Evolutionary conservation across 1,140 invertebrate genomes (phyloP), one percentile per base, ranked within the genome.

Genomic region (Chironomus striatipennis): DNA sequence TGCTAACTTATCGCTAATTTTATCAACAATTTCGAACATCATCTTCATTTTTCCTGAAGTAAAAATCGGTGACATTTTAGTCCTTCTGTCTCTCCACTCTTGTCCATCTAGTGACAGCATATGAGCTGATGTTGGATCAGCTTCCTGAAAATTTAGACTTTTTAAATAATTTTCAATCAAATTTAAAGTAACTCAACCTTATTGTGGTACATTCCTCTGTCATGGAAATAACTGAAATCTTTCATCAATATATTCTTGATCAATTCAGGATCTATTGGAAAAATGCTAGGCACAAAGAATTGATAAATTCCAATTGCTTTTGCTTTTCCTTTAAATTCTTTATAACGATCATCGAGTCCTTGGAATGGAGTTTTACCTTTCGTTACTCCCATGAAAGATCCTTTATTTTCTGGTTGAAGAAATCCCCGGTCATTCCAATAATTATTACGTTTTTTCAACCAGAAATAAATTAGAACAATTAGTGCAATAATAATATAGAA

Each of bases 41-140:
- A 79, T 80, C 77, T 84, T 87, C 21, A 88, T 78, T 77, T 86
- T 87, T 0, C 81, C 82, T 5, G 84, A 81, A 0, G 84, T 84
- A 76, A 88, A 87, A 5, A 86, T 80, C 2, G 85, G 84, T 0
- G 82, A 83, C 17, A 87, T 78, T 72, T 82, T 81, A 8, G 73
- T 78, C 73, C 87, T 79, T 3, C 87, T 77, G n/a, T 80, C 76
- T 77, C 82, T 83, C 87, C 87, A 88, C 67, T 79, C 76, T 21
- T 70, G 18, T 9, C 77, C 81, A 65, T 78, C 75, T n/a, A 77
- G 75, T 1, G 80, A 81, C 75, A 87, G 18, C 9, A 57, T 20
- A 12, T 17, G n/a, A 5, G n/a, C 24, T 5, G 24, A 34, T 57
- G 12, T 34, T 18, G 5, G 9, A 20, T 34, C 24, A 34, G 24